Percentiles rank a stretch among this genome's conserved stretches.
Evolutionary conservation across 2,888 invertebrate genomes (phyloP).

Genomic region (Drosophila limbata): DNA sequence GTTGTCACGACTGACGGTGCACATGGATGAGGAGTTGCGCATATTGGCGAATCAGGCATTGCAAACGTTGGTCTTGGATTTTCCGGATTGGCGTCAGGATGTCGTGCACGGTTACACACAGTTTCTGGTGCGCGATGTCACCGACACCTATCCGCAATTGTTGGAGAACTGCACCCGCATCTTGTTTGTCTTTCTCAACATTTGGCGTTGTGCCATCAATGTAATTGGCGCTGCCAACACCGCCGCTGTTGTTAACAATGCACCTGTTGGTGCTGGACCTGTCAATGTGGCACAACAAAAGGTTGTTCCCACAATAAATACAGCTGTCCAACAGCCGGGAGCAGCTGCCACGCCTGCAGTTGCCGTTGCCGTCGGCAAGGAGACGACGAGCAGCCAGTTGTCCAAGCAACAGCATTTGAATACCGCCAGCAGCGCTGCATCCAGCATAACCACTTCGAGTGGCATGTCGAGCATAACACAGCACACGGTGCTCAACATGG

Average conservation of each 20-base stretch:
- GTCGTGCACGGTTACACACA: slow-evolving; percentile 97
- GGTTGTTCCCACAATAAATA: slow-evolving; percentile 40
- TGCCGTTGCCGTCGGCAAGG: slow-evolving; percentile 73
- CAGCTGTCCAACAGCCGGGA: slow-evolving; percentile 29
- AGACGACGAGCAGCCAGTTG: slow-evolving; percentile 82
- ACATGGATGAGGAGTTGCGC: slow-evolving; percentile 99
- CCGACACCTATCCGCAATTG: slow-evolving; percentile 86
- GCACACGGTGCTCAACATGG: slow-evolving; percentile 83
- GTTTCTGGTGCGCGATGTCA: slow-evolving; percentile 96
- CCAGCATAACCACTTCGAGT: slow-evolving; percentile 85
- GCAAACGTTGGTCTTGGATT: slow-evolving; percentile 97
- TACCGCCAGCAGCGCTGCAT: slow-evolving; percentile 85
- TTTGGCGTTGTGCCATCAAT: slow-evolving; percentile 94
- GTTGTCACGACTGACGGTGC: slow-evolving; percentile 96
- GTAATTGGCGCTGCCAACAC: slow-evolving; percentile 60
- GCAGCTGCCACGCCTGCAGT: slow-evolving; percentile 27
- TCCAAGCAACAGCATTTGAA: slow-evolving; percentile 83
- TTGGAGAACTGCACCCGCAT: slow-evolving; percentile 97
- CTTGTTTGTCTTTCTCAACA: slow-evolving; percentile 95
- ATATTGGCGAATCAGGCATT: slow-evolving; percentile 97
- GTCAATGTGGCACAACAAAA: slow-evolving; percentile 34
- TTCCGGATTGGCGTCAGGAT: slow-evolving; percentile 98
- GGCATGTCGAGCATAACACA: slow-evolving; percentile 85
- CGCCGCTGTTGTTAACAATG: slow-evolving; percentile 5
- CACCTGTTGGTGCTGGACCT: slow-evolving; percentile 13